Evolutionary conservation across 1,140 invertebrate genomes (phyloP).

Genomic region (Trachymyrmex septentrionalis): DNA sequence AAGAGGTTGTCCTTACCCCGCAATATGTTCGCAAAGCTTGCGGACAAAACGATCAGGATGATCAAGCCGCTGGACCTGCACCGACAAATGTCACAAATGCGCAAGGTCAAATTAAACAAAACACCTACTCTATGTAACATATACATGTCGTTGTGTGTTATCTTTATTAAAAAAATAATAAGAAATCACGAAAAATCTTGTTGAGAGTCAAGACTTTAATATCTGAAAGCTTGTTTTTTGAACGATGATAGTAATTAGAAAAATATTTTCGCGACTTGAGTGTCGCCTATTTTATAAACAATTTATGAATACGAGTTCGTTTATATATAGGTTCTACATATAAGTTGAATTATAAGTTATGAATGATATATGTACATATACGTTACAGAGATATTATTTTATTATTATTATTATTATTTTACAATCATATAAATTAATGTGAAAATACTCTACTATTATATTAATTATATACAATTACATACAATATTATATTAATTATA

Average conservation of each 20-base stretch:
- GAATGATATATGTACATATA: slow-evolving; percentile 6
- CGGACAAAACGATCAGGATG: slow-evolving; percentile 88
- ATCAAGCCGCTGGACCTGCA: slow-evolving; percentile 87
- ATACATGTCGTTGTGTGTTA: slow-evolving; percentile 77
- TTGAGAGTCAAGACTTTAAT: slow-evolving; percentile 67
- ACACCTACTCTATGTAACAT: slow-evolving; percentile 85
- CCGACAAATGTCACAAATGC: slow-evolving; percentile 86
- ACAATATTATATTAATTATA: not conserved
- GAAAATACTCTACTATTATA: not conserved
- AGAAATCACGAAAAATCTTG: slow-evolving; percentile 65
- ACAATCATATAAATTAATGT: not conserved
- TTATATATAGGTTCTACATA: not conserved
- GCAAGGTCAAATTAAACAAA: slow-evolving; percentile 84
- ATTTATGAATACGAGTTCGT: slow-evolving; percentile 2
- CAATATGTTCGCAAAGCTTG: slow-evolving; percentile 93
- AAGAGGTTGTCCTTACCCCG: slow-evolving; percentile 96
- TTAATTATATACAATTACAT: not conserved
- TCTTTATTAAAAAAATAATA: slow-evolving; percentile 76
- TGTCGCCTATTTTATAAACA: slow-evolving; percentile 56
- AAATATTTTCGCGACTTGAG: not conserved
- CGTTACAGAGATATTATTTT: slow-evolving; percentile 41
- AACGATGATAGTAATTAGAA: slow-evolving; percentile 18
- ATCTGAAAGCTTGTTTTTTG: slow-evolving; percentile 73
- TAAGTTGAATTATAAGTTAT: not conserved
- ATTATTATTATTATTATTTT: not conserved